phyloP scores from a whole-genome alignment of 2,888 invertebrate genomes.

The Emmelina monodactyla region DNA sequence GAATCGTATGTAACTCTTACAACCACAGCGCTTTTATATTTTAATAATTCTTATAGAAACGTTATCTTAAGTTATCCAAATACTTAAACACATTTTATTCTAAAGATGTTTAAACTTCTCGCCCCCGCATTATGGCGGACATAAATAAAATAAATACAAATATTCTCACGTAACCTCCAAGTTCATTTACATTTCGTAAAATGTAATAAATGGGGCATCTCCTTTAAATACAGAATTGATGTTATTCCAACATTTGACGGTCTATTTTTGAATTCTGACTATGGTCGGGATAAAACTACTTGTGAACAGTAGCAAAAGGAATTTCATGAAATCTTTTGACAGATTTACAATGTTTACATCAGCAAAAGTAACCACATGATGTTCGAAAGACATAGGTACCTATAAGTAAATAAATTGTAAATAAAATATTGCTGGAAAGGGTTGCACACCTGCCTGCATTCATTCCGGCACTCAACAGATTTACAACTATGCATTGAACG shows the following conservation, averaged over 20 bases:
- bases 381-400: too few species aligned
- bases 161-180: constrained; percentile 64
- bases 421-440: constrained; percentile 33
- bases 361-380: too few species aligned
- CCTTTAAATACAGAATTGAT: constrained; percentile 41
- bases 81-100: constrained; percentile 54
- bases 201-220: constrained; percentile 62
- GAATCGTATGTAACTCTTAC: too few species aligned
- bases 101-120: constrained; percentile 62
- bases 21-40: too few species aligned
- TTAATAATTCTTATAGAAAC: too few species aligned
- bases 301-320: too few species aligned
- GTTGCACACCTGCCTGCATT: constrained; percentile 56
- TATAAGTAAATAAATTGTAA: too few species aligned
- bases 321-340: too few species aligned
- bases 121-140: constrained; percentile 51
- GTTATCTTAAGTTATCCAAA: constrained; percentile 46
- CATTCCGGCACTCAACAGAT: constrained; percentile 46
- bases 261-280: too few species aligned
- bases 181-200: constrained; percentile 58
- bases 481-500: constrained; percentile 60
- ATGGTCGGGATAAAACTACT: too few species aligned
- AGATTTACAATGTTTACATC: too few species aligned
- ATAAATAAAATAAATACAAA: constrained; percentile 67
- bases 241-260: background rate